These are phyloP conservation scores for Poeciliopsis turneri DNA, from an alignment of 2,797 vertebrate species.

Conservation along the genomic window DNA sequence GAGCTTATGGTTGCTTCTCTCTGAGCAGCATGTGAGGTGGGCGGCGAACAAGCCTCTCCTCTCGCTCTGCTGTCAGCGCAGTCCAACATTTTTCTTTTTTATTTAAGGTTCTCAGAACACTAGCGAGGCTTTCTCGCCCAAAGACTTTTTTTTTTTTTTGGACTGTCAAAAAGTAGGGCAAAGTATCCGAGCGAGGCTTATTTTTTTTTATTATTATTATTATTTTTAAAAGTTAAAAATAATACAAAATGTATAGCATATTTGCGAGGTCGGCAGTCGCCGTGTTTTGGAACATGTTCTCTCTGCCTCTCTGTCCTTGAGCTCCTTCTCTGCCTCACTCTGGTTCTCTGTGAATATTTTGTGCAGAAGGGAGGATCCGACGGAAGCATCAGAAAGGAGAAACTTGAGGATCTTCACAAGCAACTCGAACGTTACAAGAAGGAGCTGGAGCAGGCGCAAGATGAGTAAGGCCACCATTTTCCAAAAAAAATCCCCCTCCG, in stretches of 20 bases:
- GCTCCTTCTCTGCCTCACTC: constrained; percentile 1
- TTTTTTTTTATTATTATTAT: constrained; percentile 22
- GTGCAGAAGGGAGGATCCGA: constrained; percentile 50
- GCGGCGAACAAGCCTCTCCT: constrained; percentile 40
- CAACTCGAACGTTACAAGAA: constrained; percentile 80
- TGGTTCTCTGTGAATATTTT: constrained; percentile 25
- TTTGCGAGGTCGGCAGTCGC: constrained; percentile 34
- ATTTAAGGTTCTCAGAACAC: constrained; percentile 38
- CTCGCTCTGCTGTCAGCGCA: constrained; percentile 45
- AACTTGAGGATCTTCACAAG: constrained; percentile 80
- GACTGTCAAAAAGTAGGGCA: constrained; percentile 66
- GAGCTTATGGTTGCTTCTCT: constrained; percentile 42
- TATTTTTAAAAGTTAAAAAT: constrained; percentile 34
- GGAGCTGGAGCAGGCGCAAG: constrained; percentile 81
- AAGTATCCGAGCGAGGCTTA: constrained; percentile 21
- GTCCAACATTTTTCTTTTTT: constrained; percentile 31
- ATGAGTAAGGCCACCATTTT: constrained; percentile 83
- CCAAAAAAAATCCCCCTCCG: background rate
- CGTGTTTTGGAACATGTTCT: constrained; percentile 17
- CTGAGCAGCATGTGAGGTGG: constrained; percentile 48
- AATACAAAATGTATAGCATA: constrained; percentile 38
- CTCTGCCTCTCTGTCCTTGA: constrained; percentile 21
- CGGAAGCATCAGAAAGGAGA: constrained; percentile 62
- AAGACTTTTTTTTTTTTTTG: constrained; percentile 31
- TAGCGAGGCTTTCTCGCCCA: constrained; percentile 38